Conservation (phyloP, 2,113 vertebrate genomes). For the Catharus bicknelli region DNA sequence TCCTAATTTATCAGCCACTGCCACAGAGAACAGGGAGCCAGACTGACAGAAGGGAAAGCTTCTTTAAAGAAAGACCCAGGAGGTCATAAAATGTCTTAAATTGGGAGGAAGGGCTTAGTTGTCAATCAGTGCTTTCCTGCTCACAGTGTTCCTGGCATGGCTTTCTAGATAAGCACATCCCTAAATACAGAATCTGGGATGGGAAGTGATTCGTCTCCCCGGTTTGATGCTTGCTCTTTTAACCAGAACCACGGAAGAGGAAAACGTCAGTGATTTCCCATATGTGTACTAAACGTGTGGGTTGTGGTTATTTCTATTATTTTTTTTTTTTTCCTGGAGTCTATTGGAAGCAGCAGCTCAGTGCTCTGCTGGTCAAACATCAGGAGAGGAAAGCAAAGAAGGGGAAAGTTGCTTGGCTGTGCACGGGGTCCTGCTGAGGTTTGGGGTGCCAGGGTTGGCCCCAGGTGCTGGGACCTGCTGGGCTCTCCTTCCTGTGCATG, state of each 20-base stretch:
- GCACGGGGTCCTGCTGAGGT: fast-evolving
- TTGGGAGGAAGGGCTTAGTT: background rate
- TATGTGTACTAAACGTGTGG: fast-evolving
- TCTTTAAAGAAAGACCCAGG: background rate
- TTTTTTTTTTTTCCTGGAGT: background rate
- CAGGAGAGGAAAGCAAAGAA: background rate
- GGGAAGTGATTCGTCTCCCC: background rate
- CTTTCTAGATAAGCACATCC: background rate
- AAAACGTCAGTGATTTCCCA: background rate
- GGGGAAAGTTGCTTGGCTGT: background rate
- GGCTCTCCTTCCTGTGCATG: background rate
- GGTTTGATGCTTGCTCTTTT: background rate
- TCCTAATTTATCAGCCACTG: background rate
- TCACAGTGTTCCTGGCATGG: background rate
- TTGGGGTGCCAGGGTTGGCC: fast-evolving
- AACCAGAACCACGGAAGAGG: constrained; percentile 3
- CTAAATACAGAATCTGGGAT: background rate
- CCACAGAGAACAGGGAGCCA: background rate
- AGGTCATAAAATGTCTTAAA: background rate
- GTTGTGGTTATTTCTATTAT: background rate
- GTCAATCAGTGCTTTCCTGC: background rate
- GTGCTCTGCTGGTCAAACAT: background rate
- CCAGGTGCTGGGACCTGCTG: fast-evolving
- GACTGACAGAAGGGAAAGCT: background rate
- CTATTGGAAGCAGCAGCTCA: background rate